Percentiles rank a stretch among this genome's conserved stretches.
phyloP scores from a whole-genome alignment of 2,113 vertebrate genomes.

The Aptenodytes forsteri region DNA sequence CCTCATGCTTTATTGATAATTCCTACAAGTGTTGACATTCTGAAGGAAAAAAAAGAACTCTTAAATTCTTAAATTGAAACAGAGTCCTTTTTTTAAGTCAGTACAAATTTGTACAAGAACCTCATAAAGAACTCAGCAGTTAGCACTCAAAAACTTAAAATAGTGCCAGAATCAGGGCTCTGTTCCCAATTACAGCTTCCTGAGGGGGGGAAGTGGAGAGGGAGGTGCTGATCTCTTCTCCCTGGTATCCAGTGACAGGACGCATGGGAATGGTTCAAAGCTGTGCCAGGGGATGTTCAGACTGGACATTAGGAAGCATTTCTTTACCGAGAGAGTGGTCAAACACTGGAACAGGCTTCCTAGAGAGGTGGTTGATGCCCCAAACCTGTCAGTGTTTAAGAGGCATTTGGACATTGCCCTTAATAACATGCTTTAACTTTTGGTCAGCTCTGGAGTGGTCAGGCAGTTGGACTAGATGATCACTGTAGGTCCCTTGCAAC shows the following conservation, averaged over 20 bases:
- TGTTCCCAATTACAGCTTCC: neutral
- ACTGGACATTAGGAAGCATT: neutral
- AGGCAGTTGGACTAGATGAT: neutral
- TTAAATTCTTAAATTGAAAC: neutral
- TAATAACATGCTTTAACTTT: neutral
- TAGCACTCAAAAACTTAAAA: neutral
- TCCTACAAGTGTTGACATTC: neutral
- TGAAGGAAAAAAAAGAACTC: neutral
- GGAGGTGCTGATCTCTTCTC: neutral
- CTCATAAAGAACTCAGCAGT: neutral
- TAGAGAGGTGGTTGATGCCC: neutral
- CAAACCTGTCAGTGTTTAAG: neutral
- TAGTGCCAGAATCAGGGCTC: neutral
- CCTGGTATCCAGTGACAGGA: neutral
- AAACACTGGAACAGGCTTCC: neutral
- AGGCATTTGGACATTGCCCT: neutral
- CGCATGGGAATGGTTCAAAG: fast-evolving
- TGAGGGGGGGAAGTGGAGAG: neutral
- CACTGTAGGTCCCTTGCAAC: fast-evolving
- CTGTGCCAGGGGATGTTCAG: fast-evolving
- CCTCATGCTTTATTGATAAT: neutral
- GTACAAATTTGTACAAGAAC: neutral
- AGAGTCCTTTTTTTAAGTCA: neutral
- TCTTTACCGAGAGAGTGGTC: neutral
- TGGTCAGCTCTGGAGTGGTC: neutral